Evolutionary conservation across 2,113 vertebrate genomes (phyloP).

Genomic region (Psittacus erithacus): DNA sequence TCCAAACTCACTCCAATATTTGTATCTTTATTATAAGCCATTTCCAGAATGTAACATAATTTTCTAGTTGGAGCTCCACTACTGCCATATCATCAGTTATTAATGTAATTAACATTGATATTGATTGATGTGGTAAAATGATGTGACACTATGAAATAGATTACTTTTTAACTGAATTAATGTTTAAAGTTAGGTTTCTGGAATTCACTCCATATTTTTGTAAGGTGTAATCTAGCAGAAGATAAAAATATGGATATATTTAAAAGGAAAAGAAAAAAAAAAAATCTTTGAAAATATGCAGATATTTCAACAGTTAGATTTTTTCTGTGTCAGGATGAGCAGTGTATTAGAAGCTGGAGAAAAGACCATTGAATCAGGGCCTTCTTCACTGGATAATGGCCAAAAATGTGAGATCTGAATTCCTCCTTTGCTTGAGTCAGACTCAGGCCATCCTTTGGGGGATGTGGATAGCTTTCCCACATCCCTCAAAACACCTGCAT

Average conservation of each 20-base stretch:
- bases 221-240: background rate
- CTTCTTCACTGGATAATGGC: background rate
- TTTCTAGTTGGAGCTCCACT: background rate
- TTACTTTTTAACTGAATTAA: background rate
- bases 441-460: background rate
- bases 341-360: background rate
- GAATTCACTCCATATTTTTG: background rate
- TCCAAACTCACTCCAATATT: background rate
- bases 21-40: background rate
- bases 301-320: background rate
- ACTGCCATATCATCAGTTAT: background rate
- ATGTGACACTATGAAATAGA: background rate
- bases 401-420: background rate
- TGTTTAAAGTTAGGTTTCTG: background rate
- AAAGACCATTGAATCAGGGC: background rate
- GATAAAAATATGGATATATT: background rate
- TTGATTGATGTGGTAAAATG: background rate
- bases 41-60: background rate
- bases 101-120: background rate
- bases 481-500: background rate
- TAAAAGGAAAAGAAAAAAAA: background rate
- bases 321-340: background rate
- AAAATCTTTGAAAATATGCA: background rate
- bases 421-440: background rate
- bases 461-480: background rate